phyloP scores from a whole-genome alignment of 2,888 invertebrate species.

The Gnatocerus cornutus region DNA sequence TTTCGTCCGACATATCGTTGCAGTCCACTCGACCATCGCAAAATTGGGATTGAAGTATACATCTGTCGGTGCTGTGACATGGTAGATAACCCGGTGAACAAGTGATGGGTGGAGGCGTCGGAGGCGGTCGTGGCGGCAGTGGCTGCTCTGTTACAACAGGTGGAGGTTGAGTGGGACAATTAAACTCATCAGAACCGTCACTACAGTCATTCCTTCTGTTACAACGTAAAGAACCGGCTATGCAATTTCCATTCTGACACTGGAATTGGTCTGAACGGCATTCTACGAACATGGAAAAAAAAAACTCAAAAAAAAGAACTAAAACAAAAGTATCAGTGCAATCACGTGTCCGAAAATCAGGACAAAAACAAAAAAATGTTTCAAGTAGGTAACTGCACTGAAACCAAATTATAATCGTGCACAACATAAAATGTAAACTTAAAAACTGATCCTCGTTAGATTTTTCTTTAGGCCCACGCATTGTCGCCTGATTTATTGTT shows the following conservation, averaged over 20 bases:
- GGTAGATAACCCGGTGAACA: conserved; percentile 70
- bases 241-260: conserved; percentile 80
- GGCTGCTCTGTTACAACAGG: conserved; percentile 56
- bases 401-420: conserved; percentile 23
- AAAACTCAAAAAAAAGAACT: conserved; percentile 54
- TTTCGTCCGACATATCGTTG: conserved; percentile 83
- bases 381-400: conserved; percentile 17
- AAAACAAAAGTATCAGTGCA: conserved; percentile 49
- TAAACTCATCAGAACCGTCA: conserved; percentile 75
- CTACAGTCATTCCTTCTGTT: conserved; percentile 72
- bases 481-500: no score
- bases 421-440: background rate
- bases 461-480: no score
- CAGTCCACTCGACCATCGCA: conserved; percentile 82
- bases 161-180: conserved; percentile 72
- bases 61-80: conserved; percentile 71
- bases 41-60: conserved; percentile 67
- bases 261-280: conserved; percentile 80
- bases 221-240: conserved; percentile 68
- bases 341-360: background rate
- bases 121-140: conserved; percentile 48
- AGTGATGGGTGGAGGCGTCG: conserved; percentile 53
- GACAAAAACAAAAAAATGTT: no score
- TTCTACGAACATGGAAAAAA: conserved; percentile 68
- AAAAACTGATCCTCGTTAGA: no score